phyloP scores from a whole-genome alignment of 2,797 vertebrate genomes.

The Leptodactylus fallax region DNA sequence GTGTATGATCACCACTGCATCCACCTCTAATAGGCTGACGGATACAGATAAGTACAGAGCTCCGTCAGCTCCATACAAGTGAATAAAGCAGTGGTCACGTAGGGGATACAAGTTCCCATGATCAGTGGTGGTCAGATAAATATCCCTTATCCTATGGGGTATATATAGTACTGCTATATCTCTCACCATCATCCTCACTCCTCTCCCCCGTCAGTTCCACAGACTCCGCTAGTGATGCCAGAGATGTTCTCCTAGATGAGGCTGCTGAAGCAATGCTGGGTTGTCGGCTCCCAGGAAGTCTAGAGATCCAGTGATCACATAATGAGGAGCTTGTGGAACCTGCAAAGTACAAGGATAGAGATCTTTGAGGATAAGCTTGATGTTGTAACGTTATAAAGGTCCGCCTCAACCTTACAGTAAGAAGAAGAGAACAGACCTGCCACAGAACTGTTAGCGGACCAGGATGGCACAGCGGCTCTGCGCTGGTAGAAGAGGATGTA shows the following conservation, averaged over 20 bases:
- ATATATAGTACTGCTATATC: too few relatives aligned
- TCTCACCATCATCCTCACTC: conserved; percentile 93
- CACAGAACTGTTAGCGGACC: conserved; percentile 98
- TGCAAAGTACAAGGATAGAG: conserved; percentile 65
- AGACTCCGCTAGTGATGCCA: conserved; percentile 93
- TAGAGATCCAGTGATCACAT: conserved; percentile 97
- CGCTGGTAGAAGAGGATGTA: conserved; percentile 98
- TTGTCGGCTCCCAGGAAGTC: conserved; percentile 92
- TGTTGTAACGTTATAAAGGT: neutral
- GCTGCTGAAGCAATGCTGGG: conserved; percentile 93
- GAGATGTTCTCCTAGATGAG: conserved; percentile 92
- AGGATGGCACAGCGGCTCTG: conserved; percentile 91
- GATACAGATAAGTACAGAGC: too few relatives aligned
- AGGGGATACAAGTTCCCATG: too few relatives aligned
- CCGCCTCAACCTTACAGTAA: neutral
- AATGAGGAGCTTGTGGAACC: conserved; percentile 97
- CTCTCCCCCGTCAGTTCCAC: conserved; percentile 90
- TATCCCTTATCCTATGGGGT: too few relatives aligned
- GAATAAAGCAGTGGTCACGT: too few relatives aligned
- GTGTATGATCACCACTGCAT: too few relatives aligned
- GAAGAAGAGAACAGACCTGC: conserved; percentile 83
- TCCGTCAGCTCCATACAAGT: too few relatives aligned
- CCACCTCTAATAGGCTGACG: too few relatives aligned
- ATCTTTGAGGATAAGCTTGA: neutral
- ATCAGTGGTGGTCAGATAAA: too few relatives aligned